Base-by-base conservation (phyloP, 1,140 invertebrate species). In the Hermatobates lingyangjiaoensis region DNA sequence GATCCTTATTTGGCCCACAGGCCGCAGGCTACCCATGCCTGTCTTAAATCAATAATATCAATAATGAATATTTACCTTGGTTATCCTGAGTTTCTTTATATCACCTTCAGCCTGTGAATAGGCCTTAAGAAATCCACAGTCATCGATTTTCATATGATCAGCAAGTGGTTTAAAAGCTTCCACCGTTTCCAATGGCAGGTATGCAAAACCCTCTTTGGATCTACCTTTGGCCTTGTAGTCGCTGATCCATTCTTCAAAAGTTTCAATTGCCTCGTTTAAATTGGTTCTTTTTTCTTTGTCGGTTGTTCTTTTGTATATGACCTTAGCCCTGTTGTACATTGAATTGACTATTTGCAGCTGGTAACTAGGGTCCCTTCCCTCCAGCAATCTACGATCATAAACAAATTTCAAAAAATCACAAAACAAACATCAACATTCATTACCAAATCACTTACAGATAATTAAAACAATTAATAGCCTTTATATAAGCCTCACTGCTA, bases 261-360 rank as follows among this genome's bases (percentile, higher is more conserved):
- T 56, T 30, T 60, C 56, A 4, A 67, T 52, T n/a, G 65, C 61
- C 24, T 64, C 64, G 34, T 54, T 61, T 47, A 67, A 58, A 45
- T 66, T 67, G 34, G 27, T 51, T 27, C 40, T 59, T 39, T 52
- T 68, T 60, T 65, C 61, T 39, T 62, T 61, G 53, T 68, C 62
- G 38, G 63, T 66, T 0, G 67, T 68, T n/a, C 65, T 61, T 45
- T 64, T 62, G 10, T 66, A 48, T 5, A 66, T 68, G 21, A 62
- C 62, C 53, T 68, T 68, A 0, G 64, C 60, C 4, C 67, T 57
- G 30, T 56, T 60, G 50, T 57, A 60, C 59, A 67, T 59, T 23
- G 65, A 66, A 39, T 61, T 64, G n/a, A 59, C 61, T 10, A 66
- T 61, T 28, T 65, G 63, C 54, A 60, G 67, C 30, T 68, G 65